phyloP scores from a whole-genome alignment of 1,140 invertebrate genomes.

The Drosophila ohnishii region DNA sequence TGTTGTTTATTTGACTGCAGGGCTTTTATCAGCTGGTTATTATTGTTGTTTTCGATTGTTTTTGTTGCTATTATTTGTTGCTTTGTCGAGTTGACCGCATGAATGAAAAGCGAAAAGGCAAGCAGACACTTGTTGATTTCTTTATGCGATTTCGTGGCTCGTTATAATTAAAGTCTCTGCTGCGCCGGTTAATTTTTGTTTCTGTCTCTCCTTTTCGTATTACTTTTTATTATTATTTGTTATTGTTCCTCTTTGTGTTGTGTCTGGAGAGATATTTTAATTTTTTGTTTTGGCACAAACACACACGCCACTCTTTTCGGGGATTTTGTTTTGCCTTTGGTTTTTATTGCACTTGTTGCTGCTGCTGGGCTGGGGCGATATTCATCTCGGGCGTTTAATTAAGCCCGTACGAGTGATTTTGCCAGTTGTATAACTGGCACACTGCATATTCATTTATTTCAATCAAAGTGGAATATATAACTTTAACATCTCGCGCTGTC shows the following conservation, averaged over 20 bases:
- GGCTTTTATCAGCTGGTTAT: constrained; percentile 46
- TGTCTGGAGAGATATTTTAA: constrained; percentile 10
- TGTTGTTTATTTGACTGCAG: constrained; percentile 39
- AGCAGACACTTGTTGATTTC: constrained; percentile 75
- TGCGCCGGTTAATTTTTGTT: constrained; percentile 26
- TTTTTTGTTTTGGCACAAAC: constrained; percentile 51
- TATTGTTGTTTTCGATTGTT: constrained; percentile 9
- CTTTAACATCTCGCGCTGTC: constrained; percentile 45
- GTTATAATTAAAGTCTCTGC: constrained; percentile 54
- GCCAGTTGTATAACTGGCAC: constrained; percentile 48
- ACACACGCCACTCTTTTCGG: constrained; percentile 30
- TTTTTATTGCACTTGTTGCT: constrained; percentile 63
- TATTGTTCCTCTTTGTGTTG: constrained; percentile 54
- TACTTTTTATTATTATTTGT: constrained; percentile 35
- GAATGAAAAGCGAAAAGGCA: constrained; percentile 68
- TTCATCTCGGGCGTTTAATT: constrained; percentile 51
- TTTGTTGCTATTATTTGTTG: constrained; percentile 37
- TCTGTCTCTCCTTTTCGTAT: constrained; percentile 18
- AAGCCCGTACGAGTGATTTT: constrained; percentile 51
- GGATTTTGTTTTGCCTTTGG: constrained; percentile 52
- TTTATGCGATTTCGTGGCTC: constrained; percentile 49
- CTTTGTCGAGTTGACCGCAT: constrained; percentile 62
- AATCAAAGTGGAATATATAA: constrained; percentile 53
- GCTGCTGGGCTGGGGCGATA: constrained; percentile 20
- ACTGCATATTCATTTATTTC: constrained; percentile 73